phyloP scores from a whole-genome alignment of 2,797 vertebrate species.

The Linurgus olivaceus region DNA sequence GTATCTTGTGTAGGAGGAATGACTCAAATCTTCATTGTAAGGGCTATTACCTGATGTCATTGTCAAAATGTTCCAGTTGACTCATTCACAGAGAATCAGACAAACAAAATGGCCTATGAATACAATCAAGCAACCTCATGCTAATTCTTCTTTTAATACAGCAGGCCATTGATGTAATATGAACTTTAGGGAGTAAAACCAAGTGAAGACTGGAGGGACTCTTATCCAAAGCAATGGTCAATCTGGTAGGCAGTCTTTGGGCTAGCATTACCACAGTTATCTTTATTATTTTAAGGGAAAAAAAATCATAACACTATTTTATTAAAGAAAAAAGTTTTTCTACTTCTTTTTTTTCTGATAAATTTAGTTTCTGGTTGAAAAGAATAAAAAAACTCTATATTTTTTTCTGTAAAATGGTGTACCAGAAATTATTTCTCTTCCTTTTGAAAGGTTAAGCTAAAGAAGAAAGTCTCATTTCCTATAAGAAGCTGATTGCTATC shows the following conservation, averaged over 20 bases:
- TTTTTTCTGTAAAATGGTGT: not conserved
- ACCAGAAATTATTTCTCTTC: not conserved
- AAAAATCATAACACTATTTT: not conserved
- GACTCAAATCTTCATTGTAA: slow-evolving; percentile 19
- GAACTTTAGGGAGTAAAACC: not conserved
- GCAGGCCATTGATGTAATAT: not conserved
- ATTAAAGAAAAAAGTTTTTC: rapidly evolving
- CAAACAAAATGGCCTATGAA: not conserved
- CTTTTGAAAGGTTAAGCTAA: not conserved
- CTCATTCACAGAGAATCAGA: slow-evolving; percentile 18
- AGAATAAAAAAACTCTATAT: rapidly evolving
- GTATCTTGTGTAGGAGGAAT: slow-evolving; percentile 32
- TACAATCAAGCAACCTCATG: not conserved
- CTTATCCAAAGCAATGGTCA: not conserved
- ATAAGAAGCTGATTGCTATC: not conserved
- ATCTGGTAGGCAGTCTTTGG: not conserved
- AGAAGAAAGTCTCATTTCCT: not conserved
- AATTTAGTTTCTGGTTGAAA: not conserved
- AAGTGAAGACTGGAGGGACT: not conserved
- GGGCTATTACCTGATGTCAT: not conserved
- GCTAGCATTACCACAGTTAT: not conserved
- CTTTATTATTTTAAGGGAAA: not conserved
- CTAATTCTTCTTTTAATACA: not conserved
- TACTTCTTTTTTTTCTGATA: not conserved
- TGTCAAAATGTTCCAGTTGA: not conserved